These are phyloP conservation scores for Myotis daubentonii DNA, from an alignment of 2,797 vertebrate species.

Conservation along the genomic window DNA sequence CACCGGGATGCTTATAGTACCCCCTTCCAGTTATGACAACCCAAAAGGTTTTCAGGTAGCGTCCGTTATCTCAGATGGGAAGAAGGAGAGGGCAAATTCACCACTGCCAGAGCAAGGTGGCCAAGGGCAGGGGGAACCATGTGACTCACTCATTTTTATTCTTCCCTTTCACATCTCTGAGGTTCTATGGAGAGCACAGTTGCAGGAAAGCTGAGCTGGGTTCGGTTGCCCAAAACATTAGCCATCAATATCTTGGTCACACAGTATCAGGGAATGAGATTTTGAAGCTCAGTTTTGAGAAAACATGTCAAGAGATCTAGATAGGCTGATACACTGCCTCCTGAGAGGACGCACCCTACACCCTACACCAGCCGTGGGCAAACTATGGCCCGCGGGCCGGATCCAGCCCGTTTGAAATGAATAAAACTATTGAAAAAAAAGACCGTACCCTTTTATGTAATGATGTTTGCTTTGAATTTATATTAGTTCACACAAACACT, in stretches of 20 bases:
- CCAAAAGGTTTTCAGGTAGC: background rate
- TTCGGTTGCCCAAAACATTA: background rate
- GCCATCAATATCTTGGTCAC: background rate
- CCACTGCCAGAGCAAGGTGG: background rate
- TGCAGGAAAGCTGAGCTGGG: background rate
- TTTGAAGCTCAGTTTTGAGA: background rate
- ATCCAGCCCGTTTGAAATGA: too few relatives aligned
- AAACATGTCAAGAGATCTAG: background rate
- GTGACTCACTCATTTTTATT: background rate
- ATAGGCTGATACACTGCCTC: background rate
- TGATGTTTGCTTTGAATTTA: too few relatives aligned
- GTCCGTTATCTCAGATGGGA: background rate
- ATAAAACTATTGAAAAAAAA: too few relatives aligned
- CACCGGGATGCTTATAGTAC: background rate
- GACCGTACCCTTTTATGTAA: too few relatives aligned
- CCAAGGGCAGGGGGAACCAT: too few relatives aligned
- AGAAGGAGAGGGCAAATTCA: too few relatives aligned
- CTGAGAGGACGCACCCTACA: background rate
- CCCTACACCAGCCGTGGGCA: too few relatives aligned
- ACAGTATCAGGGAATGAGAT: background rate
- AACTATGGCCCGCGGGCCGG: too few relatives aligned
- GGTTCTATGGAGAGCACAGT: background rate
- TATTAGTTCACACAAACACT: too few relatives aligned
- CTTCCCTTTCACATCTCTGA: background rate
- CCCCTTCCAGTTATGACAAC: background rate